These are phyloP conservation scores for Brachyptera risi DNA, from an alignment of 2,888 invertebrate genomes.

Conservation along the genomic window DNA sequence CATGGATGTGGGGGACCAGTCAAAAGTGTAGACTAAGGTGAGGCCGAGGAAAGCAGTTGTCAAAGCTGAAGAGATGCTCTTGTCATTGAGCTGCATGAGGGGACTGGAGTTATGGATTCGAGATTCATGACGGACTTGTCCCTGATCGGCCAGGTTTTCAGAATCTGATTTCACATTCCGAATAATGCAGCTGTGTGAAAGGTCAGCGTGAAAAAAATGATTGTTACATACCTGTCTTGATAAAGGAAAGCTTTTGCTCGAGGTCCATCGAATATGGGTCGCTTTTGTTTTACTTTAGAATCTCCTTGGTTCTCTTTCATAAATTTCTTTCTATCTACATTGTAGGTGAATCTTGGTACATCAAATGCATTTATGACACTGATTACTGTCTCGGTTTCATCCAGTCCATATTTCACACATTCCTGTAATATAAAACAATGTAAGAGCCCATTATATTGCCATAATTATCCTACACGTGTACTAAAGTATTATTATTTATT, in stretches of 20 bases:
- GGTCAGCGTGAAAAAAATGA: not conserved
- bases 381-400: slow-evolving; percentile 68
- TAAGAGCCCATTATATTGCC: slow-evolving; percentile 36
- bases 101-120: too few relatives aligned
- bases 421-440: slow-evolving; percentile 42
- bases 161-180: too few relatives aligned
- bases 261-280: slow-evolving; percentile 54
- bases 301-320: slow-evolving; percentile 44
- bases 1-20: too few relatives aligned
- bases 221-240: slow-evolving; percentile 51
- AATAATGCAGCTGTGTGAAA: too few relatives aligned
- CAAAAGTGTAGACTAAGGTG: too few relatives aligned
- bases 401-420: slow-evolving; percentile 56
- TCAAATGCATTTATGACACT: slow-evolving; percentile 78
- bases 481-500: too few relatives aligned
- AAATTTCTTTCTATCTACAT: slow-evolving; percentile 77
- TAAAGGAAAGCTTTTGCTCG: slow-evolving; percentile 67
- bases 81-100: too few relatives aligned
- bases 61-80: too few relatives aligned
- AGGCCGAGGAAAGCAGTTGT: too few relatives aligned
- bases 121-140: too few relatives aligned
- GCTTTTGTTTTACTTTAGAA: slow-evolving; percentile 34
- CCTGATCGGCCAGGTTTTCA: too few relatives aligned
- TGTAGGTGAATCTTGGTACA: slow-evolving; percentile 72
- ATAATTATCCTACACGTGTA: too few relatives aligned